These are phyloP conservation scores for Leptoclinus maculatus DNA, from an alignment of 2,797 vertebrate species.

Conservation along the genomic window DNA sequence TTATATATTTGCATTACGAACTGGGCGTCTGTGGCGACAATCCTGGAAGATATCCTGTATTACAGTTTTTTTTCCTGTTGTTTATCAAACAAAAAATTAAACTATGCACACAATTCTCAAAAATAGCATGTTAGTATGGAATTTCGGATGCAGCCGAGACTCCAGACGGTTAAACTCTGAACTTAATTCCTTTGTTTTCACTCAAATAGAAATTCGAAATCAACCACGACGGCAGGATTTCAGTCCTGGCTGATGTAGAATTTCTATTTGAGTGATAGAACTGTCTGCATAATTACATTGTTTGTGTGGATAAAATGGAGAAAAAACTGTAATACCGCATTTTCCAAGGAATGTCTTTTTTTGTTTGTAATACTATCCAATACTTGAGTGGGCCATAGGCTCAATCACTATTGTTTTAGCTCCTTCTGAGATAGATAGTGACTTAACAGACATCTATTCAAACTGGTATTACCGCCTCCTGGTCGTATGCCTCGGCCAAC, in stretches of 20 bases:
- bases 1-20: background rate
- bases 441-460: background rate
- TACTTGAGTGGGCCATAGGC: background rate
- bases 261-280: background rate
- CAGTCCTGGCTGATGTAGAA: background rate
- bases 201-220: background rate
- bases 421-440: background rate
- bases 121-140: background rate
- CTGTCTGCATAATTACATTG: background rate
- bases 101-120: background rate
- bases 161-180: background rate
- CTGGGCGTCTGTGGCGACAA: background rate
- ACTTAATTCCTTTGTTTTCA: background rate
- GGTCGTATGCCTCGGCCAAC: background rate
- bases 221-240: background rate
- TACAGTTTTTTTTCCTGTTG: no score
- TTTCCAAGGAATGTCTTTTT: background rate
- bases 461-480: background rate
- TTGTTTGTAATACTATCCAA: background rate
- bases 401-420: background rate
- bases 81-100: no score
- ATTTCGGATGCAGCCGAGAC: background rate
- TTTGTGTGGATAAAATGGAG: background rate
- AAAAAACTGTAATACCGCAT: background rate
- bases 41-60: no score